A percentile compares a stretch with the other conserved stretches of the same genome.
phyloP scores from a whole-genome alignment of 92 coral and sea anemone genomes.

The Heteractis magnifica region DNA sequence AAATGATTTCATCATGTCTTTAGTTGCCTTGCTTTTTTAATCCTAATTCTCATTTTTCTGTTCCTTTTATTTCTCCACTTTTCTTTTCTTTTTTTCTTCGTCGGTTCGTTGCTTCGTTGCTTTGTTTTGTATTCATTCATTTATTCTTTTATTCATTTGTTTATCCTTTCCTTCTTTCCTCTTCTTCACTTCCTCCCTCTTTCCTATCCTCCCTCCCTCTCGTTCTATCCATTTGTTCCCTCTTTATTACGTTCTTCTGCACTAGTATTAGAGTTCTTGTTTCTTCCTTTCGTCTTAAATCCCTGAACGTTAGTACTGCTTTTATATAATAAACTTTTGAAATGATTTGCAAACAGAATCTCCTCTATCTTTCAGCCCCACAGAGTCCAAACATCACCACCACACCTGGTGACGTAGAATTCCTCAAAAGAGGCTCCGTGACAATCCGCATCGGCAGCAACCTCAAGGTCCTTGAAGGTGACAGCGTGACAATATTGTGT shows the following conservation, averaged over 20 bases:
- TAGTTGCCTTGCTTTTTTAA: no score
- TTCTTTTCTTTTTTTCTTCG: neutral
- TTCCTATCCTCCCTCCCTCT: neutral
- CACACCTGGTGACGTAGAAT: slow-evolving; percentile 25
- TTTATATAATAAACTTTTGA: neutral
- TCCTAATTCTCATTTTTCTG: neutral
- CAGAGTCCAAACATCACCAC: slow-evolving; percentile 46
- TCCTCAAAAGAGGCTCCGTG: slow-evolving; percentile 42
- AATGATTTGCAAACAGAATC: neutral
- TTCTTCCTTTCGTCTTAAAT: neutral
- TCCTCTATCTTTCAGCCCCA: slow-evolving; percentile 11
- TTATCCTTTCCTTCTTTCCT: no score
- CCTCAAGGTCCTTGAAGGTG: slow-evolving; percentile 57
- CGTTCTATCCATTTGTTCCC: neutral
- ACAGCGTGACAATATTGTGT: slow-evolving; percentile 65
- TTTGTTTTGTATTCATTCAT: no score
- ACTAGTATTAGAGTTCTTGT: no score
- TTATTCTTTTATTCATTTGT: neutral
- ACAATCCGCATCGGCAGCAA: slow-evolving; percentile 60
- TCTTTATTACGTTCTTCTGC: neutral
- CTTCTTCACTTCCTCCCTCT: neutral
- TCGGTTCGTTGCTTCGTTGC: no score
- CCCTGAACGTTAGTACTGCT: neutral
- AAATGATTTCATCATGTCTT: no score
- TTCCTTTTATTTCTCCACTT: neutral